A percentile compares a stretch with the other conserved stretches of the same genome.
These are phyloP conservation scores for Trilocha varians DNA, from an alignment of 2,888 invertebrate genomes.

Conservation along the genomic window DNA sequence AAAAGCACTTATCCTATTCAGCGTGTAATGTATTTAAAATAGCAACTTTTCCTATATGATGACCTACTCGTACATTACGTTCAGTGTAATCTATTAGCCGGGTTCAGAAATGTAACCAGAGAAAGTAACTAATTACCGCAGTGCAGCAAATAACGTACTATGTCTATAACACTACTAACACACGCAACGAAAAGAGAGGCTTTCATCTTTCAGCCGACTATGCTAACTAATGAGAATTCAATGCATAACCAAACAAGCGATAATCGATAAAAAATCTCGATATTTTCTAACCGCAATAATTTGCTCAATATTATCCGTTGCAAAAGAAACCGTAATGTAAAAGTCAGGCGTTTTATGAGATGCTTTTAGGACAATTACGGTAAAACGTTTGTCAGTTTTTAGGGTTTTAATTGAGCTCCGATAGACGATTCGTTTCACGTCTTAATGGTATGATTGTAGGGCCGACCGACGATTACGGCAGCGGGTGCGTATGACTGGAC, in stretches of 20 bases:
- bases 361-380: constrained; percentile 11
- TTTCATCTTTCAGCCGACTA: constrained; percentile 29
- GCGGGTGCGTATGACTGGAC: constrained; percentile 6
- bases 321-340: not conserved
- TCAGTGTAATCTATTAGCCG: constrained; percentile 22
- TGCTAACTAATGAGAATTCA: constrained; percentile 20
- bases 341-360: not conserved
- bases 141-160: constrained; percentile 30
- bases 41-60: no score
- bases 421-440: constrained; percentile 20
- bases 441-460: constrained; percentile 22
- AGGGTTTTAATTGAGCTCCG: constrained; percentile 9
- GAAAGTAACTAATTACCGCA: constrained; percentile 45
- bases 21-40: no score
- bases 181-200: constrained; percentile 31
- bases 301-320: not conserved
- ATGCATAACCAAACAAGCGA: constrained; percentile 15
- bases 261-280: constrained; percentile 8
- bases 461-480: constrained; percentile 5
- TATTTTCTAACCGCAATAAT: not conserved
- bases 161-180: no score
- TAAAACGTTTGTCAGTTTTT: constrained; percentile 13
- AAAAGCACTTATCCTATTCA: no score
- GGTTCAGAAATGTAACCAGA: constrained; percentile 25
- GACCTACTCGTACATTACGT: constrained; percentile 4